Base-by-base conservation (phyloP, 2,888 invertebrate species). In the Hipparchia semele region DNA sequence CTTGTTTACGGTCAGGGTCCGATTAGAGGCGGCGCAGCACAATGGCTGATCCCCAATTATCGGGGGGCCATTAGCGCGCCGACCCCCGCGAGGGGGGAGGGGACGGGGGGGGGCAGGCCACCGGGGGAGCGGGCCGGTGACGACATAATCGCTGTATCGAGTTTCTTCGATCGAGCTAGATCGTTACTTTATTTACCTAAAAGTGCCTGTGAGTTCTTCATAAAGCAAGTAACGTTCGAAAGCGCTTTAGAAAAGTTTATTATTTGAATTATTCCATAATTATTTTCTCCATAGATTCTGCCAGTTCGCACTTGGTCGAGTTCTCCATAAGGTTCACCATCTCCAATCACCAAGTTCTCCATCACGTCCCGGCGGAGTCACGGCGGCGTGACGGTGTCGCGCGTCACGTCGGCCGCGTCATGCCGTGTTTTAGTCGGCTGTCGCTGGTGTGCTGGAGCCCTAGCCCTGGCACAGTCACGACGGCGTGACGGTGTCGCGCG, bases 71-170 rank as follows among this genome's bases (percentile, higher is more conserved):
- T 70, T 75, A 77, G 79, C 72, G 79, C 78, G 72, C 68, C 68
- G 75, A 75, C 73, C 75, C 68, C 79, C 76, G 77, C 75, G 74
- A 74, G 66, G 68, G 49, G 6, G 3, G 6, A 4, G 62, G 72
- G 83, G 80, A 82, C 84, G 84, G 81, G 81, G 82, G 82, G 62
- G 59, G 62, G 64, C 59, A 58, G 23, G 62, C 77, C 76, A 74
- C 59, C 61, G 13, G 59, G 70, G 66, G 61, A 75, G 74, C 62
- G 70, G 83, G 80, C 83, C 84, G 82, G 78, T 75, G 81, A 82
- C 83, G 81, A 83, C 82, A 83, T 84, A 82, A 86, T 85, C 71
- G 71, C 62, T 58, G 75, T 70, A 67, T 73, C 71, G 67, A 23
- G 61, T 39, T 13, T 51, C 62, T 13, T 51, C 62, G 70, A 51